Percentiles rank a stretch among this genome's conserved stretches.
These are phyloP conservation scores for Protaetia brevitarsis DNA, from an alignment of 1,140 invertebrate species.

Conservation along the genomic window DNA sequence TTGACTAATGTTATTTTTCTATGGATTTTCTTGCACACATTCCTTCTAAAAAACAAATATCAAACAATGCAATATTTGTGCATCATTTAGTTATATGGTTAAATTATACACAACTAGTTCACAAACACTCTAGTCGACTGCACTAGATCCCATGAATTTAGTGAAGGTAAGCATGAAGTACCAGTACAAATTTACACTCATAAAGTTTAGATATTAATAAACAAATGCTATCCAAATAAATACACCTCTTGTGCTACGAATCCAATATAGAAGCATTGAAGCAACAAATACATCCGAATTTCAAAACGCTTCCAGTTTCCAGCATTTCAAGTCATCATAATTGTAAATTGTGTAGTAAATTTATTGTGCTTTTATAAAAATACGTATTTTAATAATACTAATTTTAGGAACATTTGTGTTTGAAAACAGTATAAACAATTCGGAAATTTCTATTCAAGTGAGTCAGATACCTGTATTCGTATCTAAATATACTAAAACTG, in stretches of 20 bases:
- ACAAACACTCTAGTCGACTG: too few species aligned
- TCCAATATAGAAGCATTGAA: not conserved
- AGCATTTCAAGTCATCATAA: slow-evolving; percentile 6
- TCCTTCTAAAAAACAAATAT: too few species aligned
- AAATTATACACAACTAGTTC: too few species aligned
- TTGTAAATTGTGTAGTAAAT: not conserved
- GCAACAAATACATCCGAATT: not conserved
- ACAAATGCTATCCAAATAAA: not conserved
- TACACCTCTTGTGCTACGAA: not conserved
- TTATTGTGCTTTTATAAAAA: slow-evolving; percentile 9
- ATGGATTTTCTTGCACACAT: too few species aligned
- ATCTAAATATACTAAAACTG: slow-evolving; percentile 1
- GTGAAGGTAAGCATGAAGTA: too few species aligned
- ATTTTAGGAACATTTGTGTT: not conserved
- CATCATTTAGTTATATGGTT: too few species aligned
- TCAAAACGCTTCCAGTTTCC: not conserved
- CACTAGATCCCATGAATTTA: too few species aligned
- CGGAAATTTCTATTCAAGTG: not conserved
- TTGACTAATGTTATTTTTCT: too few species aligned
- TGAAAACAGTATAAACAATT: not conserved
- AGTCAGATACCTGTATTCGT: not conserved
- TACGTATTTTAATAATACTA: not conserved
- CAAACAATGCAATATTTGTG: too few species aligned
- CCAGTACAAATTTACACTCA: not conserved
- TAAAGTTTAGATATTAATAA: slow-evolving; percentile 6